Evolutionary conservation across 2,888 invertebrate genomes (phyloP).

Genomic region (Ellobium chinense): DNA sequence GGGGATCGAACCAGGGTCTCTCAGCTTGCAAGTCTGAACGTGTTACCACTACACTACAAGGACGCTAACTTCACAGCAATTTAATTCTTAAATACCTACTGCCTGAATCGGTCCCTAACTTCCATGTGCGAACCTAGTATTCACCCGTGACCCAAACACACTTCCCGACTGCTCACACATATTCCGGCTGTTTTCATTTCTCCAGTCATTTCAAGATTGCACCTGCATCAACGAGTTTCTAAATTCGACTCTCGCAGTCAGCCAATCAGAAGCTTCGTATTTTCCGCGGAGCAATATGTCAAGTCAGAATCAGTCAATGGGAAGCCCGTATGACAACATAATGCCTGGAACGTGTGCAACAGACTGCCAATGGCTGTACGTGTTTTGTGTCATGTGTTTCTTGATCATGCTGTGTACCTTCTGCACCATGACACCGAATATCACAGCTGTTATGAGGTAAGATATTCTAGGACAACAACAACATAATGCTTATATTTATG

Average conservation of each 20-base stretch:
- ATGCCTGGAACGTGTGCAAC: slow-evolving; percentile 53
- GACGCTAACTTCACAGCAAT: too few species aligned
- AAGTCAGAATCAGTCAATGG: background rate
- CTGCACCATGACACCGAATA: slow-evolving; percentile 57
- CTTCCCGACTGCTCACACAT: too few species aligned
- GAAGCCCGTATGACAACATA: background rate
- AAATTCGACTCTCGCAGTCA: background rate
- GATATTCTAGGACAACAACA: too few species aligned
- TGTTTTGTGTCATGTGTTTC: slow-evolving; percentile 55
- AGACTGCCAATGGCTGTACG: slow-evolving; percentile 55
- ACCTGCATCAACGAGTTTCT: background rate
- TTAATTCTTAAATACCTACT: too few species aligned
- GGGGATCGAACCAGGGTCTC: too few species aligned
- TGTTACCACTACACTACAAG: too few species aligned
- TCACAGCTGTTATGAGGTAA: slow-evolving; percentile 58
- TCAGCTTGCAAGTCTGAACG: too few species aligned
- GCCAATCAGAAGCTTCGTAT: background rate
- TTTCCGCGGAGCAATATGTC: background rate
- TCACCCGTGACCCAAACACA: too few species aligned
- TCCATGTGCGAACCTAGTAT: too few species aligned
- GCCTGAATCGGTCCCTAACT: too few species aligned
- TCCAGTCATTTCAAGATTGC: background rate
- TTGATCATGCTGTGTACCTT: slow-evolving; percentile 61
- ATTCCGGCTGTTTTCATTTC: too few species aligned
- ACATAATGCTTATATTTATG: too few species aligned